These are phyloP conservation scores for Centropristis striata DNA, from an alignment of 2,113 vertebrate genomes.

Conservation along the genomic window DNA sequence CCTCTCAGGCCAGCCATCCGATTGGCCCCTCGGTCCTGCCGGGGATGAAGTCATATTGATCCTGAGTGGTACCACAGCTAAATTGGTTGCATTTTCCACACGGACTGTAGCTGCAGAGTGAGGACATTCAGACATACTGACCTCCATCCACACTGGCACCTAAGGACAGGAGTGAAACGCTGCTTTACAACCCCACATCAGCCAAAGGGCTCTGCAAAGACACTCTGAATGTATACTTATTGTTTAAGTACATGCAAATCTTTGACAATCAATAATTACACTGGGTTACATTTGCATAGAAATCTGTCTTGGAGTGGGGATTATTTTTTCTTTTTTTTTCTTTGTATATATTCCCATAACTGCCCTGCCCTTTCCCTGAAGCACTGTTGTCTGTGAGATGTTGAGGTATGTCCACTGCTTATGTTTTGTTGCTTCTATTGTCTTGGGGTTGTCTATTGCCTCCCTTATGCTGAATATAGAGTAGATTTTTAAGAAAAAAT, in stretches of 20 bases:
- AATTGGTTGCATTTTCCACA: slow-evolving; percentile 76
- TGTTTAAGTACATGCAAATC: slow-evolving; percentile 49
- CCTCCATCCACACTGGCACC: slow-evolving; percentile 52
- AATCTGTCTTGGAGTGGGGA: slow-evolving; percentile 36
- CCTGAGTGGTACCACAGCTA: slow-evolving; percentile 69
- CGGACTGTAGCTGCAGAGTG: slow-evolving; percentile 62
- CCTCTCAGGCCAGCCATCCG: slow-evolving; percentile 53
- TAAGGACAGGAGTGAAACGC: slow-evolving; percentile 60
- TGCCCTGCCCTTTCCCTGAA: slow-evolving; percentile 33
- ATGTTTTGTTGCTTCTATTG: slow-evolving; percentile 70
- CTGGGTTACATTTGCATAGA: slow-evolving; percentile 70
- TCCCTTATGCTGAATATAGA: slow-evolving; percentile 78
- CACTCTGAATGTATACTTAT: slow-evolving; percentile 75
- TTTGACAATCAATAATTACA: slow-evolving; percentile 76
- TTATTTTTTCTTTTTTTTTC: slow-evolving; percentile 45
- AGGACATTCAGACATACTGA: slow-evolving; percentile 69
- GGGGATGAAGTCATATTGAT: slow-evolving; percentile 80
- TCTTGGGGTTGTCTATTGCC: slow-evolving; percentile 65
- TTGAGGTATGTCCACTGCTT: slow-evolving; percentile 76
- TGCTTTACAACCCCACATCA: slow-evolving; percentile 60
- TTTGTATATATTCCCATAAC: slow-evolving; percentile 40
- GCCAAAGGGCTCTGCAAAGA: slow-evolving; percentile 64
- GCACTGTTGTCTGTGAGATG: slow-evolving; percentile 65
- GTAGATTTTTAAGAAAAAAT: slow-evolving; percentile 78
- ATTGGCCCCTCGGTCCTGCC: slow-evolving; percentile 61